Base-by-base conservation (phyloP, 2,888 invertebrate genomes). In the Ferdinandea cuprea region DNA sequence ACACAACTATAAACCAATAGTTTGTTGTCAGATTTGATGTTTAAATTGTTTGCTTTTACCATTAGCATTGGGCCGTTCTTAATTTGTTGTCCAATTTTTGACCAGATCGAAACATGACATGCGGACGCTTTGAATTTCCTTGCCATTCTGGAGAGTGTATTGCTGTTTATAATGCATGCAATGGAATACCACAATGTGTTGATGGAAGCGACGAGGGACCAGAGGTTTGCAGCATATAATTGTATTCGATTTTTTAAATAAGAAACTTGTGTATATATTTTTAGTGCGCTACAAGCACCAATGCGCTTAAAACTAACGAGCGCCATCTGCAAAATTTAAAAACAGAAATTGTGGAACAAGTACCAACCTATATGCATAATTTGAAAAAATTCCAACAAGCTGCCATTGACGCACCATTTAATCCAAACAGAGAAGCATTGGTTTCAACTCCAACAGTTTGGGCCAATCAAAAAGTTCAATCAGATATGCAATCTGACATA, bases 111-210 rank as follows among this genome's bases (percentile, higher is more conserved):
- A 79, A 79, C 32, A 40, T 69, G 3, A 72, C 48, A 78, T 98
- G 97, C 91, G 95, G 95, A 86, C 93, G 95, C 81, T 96, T 95
- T 91, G 97, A 98, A 91, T 98, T 97, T 91, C 95, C 95, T 90
- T 98, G 98, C 88, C 94, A 95, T 86, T 95, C 96, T 46, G 95
- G 95, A 50, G 97, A 98, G 91, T 98, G 98, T 90, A 97, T 98
- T 87, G 98, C 97, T 5, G 93, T 98, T 87, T 98, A 98, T 92
- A 98, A 98, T 91, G 97, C 96, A 7, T 98, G 98, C 88, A 97
- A 98, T 91, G 97, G 97, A 61, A 96, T 98, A 87, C 95, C 97
- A 25, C 97, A 98, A 91, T 97, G 96, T 91, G 93, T 95, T 1
- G 98, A 98, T 92, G 96, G 95, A 85, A 97, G 97, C 89, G 98